Evolutionary conservation across 2,888 invertebrate species (phyloP).

Genomic region (Callimorpha dominula): DNA sequence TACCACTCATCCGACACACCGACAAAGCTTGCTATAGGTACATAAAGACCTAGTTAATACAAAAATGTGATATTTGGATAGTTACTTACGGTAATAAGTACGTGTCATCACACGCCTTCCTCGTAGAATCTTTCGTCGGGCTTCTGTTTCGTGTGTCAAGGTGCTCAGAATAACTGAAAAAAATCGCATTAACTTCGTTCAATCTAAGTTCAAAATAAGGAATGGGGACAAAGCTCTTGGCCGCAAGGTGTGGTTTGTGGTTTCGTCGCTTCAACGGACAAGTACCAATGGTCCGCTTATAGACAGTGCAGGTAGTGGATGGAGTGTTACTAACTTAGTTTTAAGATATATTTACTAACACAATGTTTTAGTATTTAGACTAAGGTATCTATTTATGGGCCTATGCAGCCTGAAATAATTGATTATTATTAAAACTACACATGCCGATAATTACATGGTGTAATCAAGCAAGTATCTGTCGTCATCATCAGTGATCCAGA

Average conservation of each 20-base stretch:
- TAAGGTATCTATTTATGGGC: too few species aligned
- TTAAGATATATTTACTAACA: too few species aligned
- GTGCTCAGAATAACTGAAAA: conserved; percentile 89
- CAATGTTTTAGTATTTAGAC: too few species aligned
- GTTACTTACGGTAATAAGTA: conserved; percentile 91
- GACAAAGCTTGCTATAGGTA: not conserved
- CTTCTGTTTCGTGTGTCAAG: conserved; percentile 91
- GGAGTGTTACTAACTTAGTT: too few species aligned
- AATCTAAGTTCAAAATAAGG: not conserved
- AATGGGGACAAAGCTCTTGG: not conserved
- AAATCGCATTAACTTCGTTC: not conserved
- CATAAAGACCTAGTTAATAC: not conserved
- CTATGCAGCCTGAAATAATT: too few species aligned
- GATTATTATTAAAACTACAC: too few species aligned
- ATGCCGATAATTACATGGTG: not conserved
- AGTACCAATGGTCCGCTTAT: too few species aligned
- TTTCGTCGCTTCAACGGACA: too few species aligned
- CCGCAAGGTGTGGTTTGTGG: too few species aligned
- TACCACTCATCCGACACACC: too few species aligned
- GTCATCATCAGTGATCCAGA: not conserved
- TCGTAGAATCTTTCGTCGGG: conserved; percentile 91
- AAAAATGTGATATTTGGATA: not conserved
- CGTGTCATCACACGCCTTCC: conserved; percentile 93
- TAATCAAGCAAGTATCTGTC: not conserved
- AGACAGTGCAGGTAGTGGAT: too few species aligned